Evolutionary conservation across 2,113 vertebrate genomes (phyloP).

Genomic region (Leucoraja erinaceus): DNA sequence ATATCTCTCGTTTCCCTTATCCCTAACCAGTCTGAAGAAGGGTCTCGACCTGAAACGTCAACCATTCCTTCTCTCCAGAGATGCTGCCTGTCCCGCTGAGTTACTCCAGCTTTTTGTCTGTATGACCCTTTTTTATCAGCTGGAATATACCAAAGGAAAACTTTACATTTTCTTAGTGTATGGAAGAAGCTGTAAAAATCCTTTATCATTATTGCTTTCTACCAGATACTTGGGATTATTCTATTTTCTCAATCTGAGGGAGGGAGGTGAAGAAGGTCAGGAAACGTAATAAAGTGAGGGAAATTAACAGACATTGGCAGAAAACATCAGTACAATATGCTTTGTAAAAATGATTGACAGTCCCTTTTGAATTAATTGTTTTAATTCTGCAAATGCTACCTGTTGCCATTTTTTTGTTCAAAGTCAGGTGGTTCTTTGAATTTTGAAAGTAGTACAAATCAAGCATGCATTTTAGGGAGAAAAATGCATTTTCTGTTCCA

Average conservation of each 20-base stretch:
- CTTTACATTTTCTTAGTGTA: too few species aligned
- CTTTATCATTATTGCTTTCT: not conserved
- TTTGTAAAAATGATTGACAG: not conserved
- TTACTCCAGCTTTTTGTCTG: too few species aligned
- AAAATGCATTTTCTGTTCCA: constrained; percentile 51
- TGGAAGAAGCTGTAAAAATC: too few species aligned
- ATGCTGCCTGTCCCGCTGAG: too few species aligned
- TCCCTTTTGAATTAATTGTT: not conserved
- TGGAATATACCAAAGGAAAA: too few species aligned
- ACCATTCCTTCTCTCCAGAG: too few species aligned
- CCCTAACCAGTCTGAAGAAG: too few species aligned
- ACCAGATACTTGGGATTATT: not conserved
- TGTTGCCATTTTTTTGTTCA: not conserved
- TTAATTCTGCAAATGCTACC: not conserved
- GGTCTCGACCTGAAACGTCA: too few species aligned
- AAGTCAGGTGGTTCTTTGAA: not conserved
- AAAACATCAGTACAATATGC: not conserved
- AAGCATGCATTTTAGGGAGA: not conserved
- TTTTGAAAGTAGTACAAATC: not conserved
- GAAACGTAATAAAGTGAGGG: not conserved
- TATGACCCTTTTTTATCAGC: too few species aligned
- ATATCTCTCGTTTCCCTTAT: too few species aligned
- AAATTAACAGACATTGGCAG: not conserved
- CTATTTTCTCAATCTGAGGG: not conserved
- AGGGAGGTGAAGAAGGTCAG: too few species aligned